Evolutionary conservation across 2,797 vertebrate species (phyloP), one percentile per base, ranked within the genome.

Genomic region (Nyctalus aviator): DNA sequence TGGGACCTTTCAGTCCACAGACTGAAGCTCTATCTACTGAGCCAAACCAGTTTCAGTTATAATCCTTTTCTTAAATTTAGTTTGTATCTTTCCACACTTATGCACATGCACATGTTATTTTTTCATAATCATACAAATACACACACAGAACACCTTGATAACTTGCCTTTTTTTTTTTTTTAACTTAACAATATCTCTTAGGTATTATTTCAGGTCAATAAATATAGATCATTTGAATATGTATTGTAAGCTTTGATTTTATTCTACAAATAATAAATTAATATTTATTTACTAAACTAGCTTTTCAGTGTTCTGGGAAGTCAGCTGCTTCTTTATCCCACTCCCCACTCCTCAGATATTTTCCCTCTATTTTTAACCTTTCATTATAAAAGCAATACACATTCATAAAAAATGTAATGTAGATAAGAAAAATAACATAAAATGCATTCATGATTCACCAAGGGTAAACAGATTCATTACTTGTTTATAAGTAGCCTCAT

Each of bases 341-440:
- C 48, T 92, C 59, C 75, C 78, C 27, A 68, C 66, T 93, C 68
- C 18, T 86, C 32, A 77, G 83, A 88, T 81, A 48, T 59, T 69
- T 95, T 84, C 55, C 2, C 41, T 96, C 32, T 96, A 91, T 86
- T 83, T 93, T 96, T 90, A 97, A 41, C 11, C 27, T 17, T 27
- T 97, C 27, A 55, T 94, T 95, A 90, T 50, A 79, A 88, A 95
- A 91, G 6, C 17, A 86, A 76, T 83, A 44, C 48, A 81, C 84
- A 92, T 53, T 95, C 64, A 93, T 93, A 93, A 92, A 95, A 94
- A 93, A 75, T 66, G 84, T 84, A 94, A 78, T 66, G 44, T 13
- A 94, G 76, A 82, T 25, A 93, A 93, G 37, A 32, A 64, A 78
- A 94, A 92, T 83, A 88, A 73, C 18, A 41, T 55, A 62, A 91